phyloP scores from a whole-genome alignment of 2,888 invertebrate genomes.

The Plutella xylostella region DNA sequence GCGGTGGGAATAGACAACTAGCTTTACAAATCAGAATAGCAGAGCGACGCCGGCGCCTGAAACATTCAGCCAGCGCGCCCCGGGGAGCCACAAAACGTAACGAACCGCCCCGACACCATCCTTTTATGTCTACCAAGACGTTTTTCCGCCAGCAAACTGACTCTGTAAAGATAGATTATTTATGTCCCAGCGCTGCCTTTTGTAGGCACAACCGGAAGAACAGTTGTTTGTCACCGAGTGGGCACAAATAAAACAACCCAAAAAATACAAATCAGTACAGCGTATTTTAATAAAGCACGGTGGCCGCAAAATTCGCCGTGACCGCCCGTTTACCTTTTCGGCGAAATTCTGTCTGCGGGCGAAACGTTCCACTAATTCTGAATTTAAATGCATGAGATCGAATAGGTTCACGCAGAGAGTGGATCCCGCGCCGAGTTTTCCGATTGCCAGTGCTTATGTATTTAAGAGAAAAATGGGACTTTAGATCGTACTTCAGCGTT shows the following conservation, averaged over 20 bases:
- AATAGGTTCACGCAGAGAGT: slow-evolving; percentile 55
- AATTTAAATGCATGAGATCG: slow-evolving; percentile 70
- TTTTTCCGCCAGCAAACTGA: slow-evolving; percentile 37
- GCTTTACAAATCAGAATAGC: slow-evolving; percentile 61
- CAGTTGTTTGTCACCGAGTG: too few relatives aligned
- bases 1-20: slow-evolving; percentile 38
- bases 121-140: slow-evolving; percentile 56
- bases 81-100: slow-evolving; percentile 62
- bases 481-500: slow-evolving; percentile 35
- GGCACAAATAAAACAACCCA: too few relatives aligned
- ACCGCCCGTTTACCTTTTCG: slow-evolving; percentile 40
- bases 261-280: too few relatives aligned
- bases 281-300: too few relatives aligned
- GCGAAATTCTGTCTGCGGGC: slow-evolving; percentile 47
- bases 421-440: slow-evolving; percentile 44
- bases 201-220: too few relatives aligned
- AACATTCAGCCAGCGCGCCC: slow-evolving; percentile 57
- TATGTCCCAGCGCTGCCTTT: slow-evolving; percentile 40
- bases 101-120: slow-evolving; percentile 51
- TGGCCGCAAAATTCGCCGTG: slow-evolving; percentile 29
- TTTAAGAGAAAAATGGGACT: slow-evolving; percentile 50
- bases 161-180: slow-evolving; percentile 52
- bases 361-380: slow-evolving; percentile 62
- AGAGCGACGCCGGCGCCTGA: slow-evolving; percentile 50
- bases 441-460: slow-evolving; percentile 58